Evolutionary conservation across 2,888 invertebrate genomes (phyloP).

Genomic region (Parelbella ahira): DNA sequence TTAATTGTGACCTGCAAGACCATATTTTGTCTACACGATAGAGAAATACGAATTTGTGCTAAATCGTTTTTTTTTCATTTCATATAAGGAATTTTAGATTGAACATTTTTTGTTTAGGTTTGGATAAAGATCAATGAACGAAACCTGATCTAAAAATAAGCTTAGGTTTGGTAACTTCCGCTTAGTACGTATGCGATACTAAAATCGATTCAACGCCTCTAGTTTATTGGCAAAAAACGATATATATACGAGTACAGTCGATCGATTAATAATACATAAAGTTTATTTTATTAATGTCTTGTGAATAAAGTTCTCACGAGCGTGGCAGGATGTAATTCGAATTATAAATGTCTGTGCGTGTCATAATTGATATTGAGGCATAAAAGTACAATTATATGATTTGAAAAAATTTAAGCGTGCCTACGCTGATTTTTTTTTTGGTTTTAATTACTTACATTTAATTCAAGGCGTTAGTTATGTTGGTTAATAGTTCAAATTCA

Average conservation of each 20-base stretch:
- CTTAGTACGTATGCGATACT: not conserved
- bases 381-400: constrained; percentile 1
- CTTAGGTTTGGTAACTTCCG: constrained; percentile 6
- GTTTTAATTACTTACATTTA: not conserved
- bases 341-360: constrained; percentile 9
- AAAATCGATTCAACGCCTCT: constrained; percentile 3
- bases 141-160: constrained; percentile 5
- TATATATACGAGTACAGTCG: too few relatives aligned
- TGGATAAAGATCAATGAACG: constrained; percentile 1
- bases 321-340: constrained; percentile 4
- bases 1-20: too few relatives aligned
- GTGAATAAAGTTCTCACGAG: constrained; percentile 15
- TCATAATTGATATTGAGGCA: constrained; percentile 7
- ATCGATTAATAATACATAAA: constrained; percentile 11
- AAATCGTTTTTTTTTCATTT: too few relatives aligned
- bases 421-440: too few relatives aligned
- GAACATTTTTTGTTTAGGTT: too few relatives aligned
- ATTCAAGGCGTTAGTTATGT: constrained; percentile 7
- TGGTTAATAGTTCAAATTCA: constrained; percentile 1
- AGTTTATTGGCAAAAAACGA: too few relatives aligned
- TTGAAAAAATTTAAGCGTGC: not conserved
- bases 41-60: too few relatives aligned
- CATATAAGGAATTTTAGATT: constrained; percentile 4
- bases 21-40: too few relatives aligned
- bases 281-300: constrained; percentile 9